These are phyloP conservation scores for Lepidochitona cinerea DNA, from an alignment of 2,888 invertebrate species.

Conservation along the genomic window DNA sequence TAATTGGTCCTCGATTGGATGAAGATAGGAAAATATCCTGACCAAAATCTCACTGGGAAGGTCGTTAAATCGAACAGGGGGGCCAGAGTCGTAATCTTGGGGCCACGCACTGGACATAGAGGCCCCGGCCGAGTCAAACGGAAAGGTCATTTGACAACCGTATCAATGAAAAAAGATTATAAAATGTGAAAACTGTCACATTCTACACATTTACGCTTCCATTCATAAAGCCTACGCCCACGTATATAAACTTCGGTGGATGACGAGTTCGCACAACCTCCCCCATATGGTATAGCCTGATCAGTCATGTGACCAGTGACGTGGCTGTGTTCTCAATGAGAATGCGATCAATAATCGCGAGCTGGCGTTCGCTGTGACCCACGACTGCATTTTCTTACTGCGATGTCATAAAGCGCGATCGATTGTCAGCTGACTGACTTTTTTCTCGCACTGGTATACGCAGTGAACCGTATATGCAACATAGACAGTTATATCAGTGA, in stretches of 20 bases:
- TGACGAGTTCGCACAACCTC: too few relatives aligned
- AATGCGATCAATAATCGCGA: too few relatives aligned
- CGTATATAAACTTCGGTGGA: too few relatives aligned
- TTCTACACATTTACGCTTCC: neutral
- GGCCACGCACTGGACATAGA: neutral
- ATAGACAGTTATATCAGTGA: too few relatives aligned
- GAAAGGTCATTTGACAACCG: neutral
- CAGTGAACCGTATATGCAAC: too few relatives aligned
- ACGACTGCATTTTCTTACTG: too few relatives aligned
- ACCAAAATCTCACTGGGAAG: slow-evolving; percentile 49
- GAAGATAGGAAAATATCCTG: slow-evolving; percentile 45
- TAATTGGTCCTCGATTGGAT: slow-evolving; percentile 46
- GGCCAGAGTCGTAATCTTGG: neutral
- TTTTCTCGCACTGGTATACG: too few relatives aligned
- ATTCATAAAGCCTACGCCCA: neutral
- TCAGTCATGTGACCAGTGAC: neutral
- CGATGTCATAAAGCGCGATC: too few relatives aligned
- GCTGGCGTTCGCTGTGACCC: too few relatives aligned
- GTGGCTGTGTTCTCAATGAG: too few relatives aligned
- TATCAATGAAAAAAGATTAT: neutral
- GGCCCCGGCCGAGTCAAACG: neutral
- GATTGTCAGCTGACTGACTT: too few relatives aligned
- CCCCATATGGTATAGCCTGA: slow-evolving; percentile 5
- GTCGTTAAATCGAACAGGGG: slow-evolving; percentile 30
- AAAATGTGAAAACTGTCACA: slow-evolving; percentile 2